These are phyloP conservation scores for Trichopria drosophilae DNA, from an alignment of 2,888 invertebrate species.

Conservation along the genomic window DNA sequence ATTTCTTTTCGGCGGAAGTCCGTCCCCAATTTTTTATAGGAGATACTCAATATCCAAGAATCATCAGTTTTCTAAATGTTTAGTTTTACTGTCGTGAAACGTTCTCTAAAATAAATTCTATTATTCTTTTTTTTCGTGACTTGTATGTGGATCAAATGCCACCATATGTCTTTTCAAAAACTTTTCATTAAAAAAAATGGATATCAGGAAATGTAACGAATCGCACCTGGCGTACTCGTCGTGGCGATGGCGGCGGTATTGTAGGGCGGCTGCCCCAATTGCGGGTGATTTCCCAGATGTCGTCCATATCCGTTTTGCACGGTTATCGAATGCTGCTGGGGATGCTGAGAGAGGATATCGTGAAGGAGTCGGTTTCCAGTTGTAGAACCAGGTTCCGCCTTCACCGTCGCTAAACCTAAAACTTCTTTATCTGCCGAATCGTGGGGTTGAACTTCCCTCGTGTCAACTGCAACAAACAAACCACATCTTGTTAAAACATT, in stretches of 20 bases:
- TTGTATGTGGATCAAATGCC: too few relatives aligned
- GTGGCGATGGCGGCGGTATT: constrained; percentile 58
- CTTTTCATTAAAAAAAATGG: too few relatives aligned
- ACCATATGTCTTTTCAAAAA: not conserved
- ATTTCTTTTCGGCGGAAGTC: too few relatives aligned
- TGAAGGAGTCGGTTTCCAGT: constrained; percentile 62
- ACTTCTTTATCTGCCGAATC: constrained; percentile 51
- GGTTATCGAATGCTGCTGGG: constrained; percentile 60
- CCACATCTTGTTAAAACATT: too few relatives aligned
- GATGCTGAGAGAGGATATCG: constrained; percentile 66
- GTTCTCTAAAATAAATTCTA: too few relatives aligned
- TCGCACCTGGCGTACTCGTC: constrained; percentile 65
- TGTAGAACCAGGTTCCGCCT: constrained; percentile 54
- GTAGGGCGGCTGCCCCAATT: constrained; percentile 68
- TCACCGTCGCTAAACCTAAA: constrained; percentile 50
- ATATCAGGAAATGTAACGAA: too few relatives aligned
- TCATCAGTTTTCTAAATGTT: too few relatives aligned
- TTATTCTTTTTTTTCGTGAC: too few relatives aligned
- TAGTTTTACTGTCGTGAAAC: too few relatives aligned
- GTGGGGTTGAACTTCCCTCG: constrained; percentile 62
- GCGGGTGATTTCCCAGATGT: constrained; percentile 56
- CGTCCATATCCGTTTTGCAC: constrained; percentile 54
- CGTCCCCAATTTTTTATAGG: too few relatives aligned
- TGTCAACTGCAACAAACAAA: constrained; percentile 68
- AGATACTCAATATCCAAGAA: too few relatives aligned